Percentiles rank a stretch among this genome's conserved stretches.
Evolutionary conservation across 1,140 invertebrate genomes (phyloP).

Genomic region (Dufourea novaeangliae): DNA sequence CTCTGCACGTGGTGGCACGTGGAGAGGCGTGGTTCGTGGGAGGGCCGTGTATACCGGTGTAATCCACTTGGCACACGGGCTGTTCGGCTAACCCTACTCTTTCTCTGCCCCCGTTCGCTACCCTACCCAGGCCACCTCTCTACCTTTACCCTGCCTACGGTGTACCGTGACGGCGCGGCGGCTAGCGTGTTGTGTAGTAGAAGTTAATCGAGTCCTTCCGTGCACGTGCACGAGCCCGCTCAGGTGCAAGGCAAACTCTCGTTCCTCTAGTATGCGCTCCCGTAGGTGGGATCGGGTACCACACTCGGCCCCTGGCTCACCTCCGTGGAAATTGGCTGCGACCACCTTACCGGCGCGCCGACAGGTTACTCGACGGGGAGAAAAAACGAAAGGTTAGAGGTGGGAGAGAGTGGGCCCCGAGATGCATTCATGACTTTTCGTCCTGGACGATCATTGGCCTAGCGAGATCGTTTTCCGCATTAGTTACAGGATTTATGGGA

Average conservation of each 20-base stretch:
- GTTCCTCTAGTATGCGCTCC: conserved; percentile 28
- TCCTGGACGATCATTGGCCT: neutral
- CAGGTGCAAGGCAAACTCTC: conserved; percentile 8
- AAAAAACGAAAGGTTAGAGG: conserved; percentile 21
- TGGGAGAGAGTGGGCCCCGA: neutral
- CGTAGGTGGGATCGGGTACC: conserved; percentile 41
- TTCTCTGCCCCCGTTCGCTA: conserved; percentile 57
- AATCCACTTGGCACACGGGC: conserved; percentile 77
- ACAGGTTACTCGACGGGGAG: neutral
- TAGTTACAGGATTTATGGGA: no score
- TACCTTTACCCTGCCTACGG: conserved; percentile 55
- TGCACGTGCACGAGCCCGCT: conserved; percentile 22
- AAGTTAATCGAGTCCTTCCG: conserved; percentile 48
- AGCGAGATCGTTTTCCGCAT: neutral
- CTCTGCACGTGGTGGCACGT: conserved; percentile 76
- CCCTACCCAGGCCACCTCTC: conserved; percentile 50
- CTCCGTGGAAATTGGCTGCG: conserved; percentile 43
- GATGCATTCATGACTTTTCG: conserved; percentile 23
- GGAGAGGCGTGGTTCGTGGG: conserved; percentile 79
- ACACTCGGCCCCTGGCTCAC: conserved; percentile 8
- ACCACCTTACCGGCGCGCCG: conserved; percentile 29
- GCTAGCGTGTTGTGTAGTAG: conserved; percentile 15
- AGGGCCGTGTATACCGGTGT: conserved; percentile 68
- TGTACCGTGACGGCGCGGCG: conserved; percentile 13
- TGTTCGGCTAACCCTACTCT: conserved; percentile 71